These are phyloP conservation scores for Drosophila bipectinata DNA, from an alignment of 1,140 invertebrate genomes.

Conservation along the genomic window DNA sequence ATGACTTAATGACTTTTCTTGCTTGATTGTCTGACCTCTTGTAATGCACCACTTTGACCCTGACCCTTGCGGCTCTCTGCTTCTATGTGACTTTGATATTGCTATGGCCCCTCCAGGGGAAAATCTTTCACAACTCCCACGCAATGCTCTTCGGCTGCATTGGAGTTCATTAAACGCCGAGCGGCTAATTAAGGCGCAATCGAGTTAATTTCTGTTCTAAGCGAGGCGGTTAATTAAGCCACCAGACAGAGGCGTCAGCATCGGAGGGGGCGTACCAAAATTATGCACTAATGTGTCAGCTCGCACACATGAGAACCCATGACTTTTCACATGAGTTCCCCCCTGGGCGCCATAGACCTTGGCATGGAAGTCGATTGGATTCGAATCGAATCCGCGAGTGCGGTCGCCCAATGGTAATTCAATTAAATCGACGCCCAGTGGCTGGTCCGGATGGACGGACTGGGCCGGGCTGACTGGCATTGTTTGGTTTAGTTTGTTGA, in stretches of 20 bases:
- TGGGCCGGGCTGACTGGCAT: constrained; percentile 25
- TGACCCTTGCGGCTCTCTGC: constrained; percentile 1
- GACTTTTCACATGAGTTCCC: constrained; percentile 49
- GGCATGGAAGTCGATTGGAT: constrained; percentile 58
- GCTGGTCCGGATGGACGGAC: constrained; percentile 30
- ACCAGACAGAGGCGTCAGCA: constrained; percentile 51
- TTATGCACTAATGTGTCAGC: constrained; percentile 75
- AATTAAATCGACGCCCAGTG: constrained; percentile 56
- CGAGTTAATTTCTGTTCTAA: constrained; percentile 79
- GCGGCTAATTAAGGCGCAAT: constrained; percentile 76
- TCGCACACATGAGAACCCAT: constrained; percentile 2
- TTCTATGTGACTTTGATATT: no score
- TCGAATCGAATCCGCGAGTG: constrained; percentile 25
- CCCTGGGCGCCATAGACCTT: constrained; percentile 24
- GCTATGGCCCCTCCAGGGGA: neutral
- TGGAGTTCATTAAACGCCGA: constrained; percentile 74
- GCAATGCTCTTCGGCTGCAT: constrained; percentile 24
- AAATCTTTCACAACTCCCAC: constrained; percentile 60
- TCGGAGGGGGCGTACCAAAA: constrained; percentile 42
- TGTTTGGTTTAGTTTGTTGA: constrained; percentile 77
- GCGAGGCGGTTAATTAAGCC: constrained; percentile 76
- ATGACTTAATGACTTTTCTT: neutral
- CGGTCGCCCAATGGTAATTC: constrained; percentile 67
- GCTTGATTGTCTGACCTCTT: neutral
- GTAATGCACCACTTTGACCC: constrained; percentile 22